Conservation (phyloP, 2,113 vertebrate species). For the Cromileptes altivelis region DNA sequence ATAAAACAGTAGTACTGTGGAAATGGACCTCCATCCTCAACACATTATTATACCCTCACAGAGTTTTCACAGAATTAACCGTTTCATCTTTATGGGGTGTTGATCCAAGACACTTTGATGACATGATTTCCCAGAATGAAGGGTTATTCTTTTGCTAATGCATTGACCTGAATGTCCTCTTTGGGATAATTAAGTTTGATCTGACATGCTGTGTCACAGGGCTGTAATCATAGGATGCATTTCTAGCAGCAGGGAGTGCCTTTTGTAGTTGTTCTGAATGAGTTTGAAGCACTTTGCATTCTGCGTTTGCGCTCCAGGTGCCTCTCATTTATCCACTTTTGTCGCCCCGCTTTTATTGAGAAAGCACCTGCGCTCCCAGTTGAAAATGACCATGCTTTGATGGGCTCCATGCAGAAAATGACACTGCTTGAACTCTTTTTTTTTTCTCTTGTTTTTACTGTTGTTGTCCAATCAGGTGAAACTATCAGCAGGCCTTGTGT, state of each 20-base stretch:
- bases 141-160: conserved; percentile 8
- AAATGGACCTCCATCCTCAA: too few species aligned
- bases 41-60: too few species aligned
- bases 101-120: conserved; percentile 18
- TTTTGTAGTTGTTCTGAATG: conserved; percentile 56
- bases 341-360: conserved; percentile 31
- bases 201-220: conserved; percentile 45
- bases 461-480: conserved; percentile 16
- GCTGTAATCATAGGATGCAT: conserved; percentile 55
- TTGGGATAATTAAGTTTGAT: conserved; percentile 40
- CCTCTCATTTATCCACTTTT: conserved; percentile 60
- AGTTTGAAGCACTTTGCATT: conserved; percentile 48
- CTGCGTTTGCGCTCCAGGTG: conserved; percentile 31
- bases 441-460: background rate
- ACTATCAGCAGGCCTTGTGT: background rate
- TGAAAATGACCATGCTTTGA: conserved; percentile 26
- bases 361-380: conserved; percentile 43
- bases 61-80: background rate
- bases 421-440: conserved; percentile 5
- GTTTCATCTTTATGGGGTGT: background rate
- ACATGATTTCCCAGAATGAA: conserved; percentile 24
- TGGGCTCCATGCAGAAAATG: conserved; percentile 12
- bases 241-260: conserved; percentile 31
- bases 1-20: too few species aligned
- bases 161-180: conserved; percentile 31